Evolutionary conservation across 2,113 vertebrate species (phyloP).

Genomic region (Chiloscyllium plagiosum): DNA sequence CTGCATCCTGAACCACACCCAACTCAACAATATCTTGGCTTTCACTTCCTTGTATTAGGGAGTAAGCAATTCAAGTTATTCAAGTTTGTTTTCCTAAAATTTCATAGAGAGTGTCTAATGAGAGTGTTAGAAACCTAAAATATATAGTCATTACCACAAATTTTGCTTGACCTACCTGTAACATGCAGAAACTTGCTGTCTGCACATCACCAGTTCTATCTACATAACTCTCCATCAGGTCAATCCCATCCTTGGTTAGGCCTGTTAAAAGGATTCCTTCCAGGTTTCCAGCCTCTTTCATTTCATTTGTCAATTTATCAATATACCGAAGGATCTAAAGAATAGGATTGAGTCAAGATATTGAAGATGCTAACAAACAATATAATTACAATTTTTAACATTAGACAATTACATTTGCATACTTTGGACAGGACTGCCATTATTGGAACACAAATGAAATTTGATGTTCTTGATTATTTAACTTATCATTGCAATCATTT

Average conservation of each 20-base stretch:
- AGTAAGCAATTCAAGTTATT: neutral
- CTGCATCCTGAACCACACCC: neutral
- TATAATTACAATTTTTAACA: constrained; percentile 16
- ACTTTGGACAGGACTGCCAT: neutral
- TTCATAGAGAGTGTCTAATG: neutral
- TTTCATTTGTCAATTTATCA: constrained; percentile 88
- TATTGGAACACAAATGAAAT: neutral
- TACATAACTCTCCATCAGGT: constrained; percentile 94
- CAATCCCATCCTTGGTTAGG: constrained; percentile 92
- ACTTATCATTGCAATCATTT: neutral
- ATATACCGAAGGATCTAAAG: constrained; percentile 84
- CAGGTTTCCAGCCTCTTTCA: constrained; percentile 93
- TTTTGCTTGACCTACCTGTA: constrained; percentile 65
- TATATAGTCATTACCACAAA: too few relatives aligned
- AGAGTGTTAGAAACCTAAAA: neutral
- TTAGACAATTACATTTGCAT: neutral
- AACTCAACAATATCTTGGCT: neutral
- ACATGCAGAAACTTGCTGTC: constrained; percentile 96
- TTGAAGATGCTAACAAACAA: constrained; percentile 68
- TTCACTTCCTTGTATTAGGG: neutral
- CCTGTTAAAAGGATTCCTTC: constrained; percentile 93
- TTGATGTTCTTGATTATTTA: neutral
- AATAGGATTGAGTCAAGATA: constrained; percentile 67
- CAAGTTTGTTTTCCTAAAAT: neutral
- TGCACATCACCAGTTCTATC: constrained; percentile 92